Conservation (phyloP, 2,113 vertebrate species). For the Probosciger aterrimus region DNA sequence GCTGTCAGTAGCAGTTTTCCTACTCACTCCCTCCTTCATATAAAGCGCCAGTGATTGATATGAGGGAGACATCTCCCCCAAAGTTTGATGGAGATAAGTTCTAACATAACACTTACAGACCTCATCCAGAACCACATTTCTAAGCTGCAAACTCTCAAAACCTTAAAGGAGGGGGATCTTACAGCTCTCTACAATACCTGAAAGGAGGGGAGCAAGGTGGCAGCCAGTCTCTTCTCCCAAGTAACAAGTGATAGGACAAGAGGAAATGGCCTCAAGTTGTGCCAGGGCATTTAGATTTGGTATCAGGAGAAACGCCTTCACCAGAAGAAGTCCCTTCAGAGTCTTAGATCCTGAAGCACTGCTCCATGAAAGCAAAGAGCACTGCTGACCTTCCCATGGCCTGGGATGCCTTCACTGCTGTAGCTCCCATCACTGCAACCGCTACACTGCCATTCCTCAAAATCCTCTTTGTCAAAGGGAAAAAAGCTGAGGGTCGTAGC, state of each 20-base stretch:
- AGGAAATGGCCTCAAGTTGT: neutral
- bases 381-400: fast-evolving
- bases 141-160: neutral
- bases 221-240: neutral
- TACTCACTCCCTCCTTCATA: neutral
- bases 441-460: neutral
- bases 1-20: neutral
- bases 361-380: neutral
- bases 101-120: neutral
- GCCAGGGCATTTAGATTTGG: neutral
- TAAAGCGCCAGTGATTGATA: neutral
- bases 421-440: too few species aligned
- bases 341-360: neutral
- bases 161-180: neutral
- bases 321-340: neutral
- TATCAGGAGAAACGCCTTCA: neutral
- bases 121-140: neutral
- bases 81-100: neutral
- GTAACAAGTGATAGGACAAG: neutral
- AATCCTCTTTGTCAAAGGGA: neutral
- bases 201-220: neutral
- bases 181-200: neutral
- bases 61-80: neutral
- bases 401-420: neutral
- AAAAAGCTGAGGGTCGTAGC: neutral